phyloP scores from a whole-genome alignment of 2,888 invertebrate species.

The Ennomos fuscantarius region DNA sequence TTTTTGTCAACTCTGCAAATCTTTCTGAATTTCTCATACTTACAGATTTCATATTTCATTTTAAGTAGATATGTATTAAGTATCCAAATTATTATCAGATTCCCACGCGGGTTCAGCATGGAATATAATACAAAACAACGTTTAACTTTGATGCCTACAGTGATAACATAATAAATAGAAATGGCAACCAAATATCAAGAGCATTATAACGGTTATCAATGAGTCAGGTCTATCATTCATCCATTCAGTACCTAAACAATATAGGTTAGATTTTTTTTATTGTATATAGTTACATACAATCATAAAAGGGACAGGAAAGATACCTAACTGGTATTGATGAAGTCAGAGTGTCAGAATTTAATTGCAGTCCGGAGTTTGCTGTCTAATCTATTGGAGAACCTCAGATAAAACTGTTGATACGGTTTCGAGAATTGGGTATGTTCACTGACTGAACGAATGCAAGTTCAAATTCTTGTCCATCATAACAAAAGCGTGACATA shows the following conservation, averaged over 20 bases:
- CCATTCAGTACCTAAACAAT: conserved; percentile 40
- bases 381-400: conserved; percentile 20
- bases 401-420: conserved; percentile 17
- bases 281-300: conserved; percentile 49
- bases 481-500: neutral
- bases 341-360: conserved; percentile 43
- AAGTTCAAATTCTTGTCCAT: neutral
- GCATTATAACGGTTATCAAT: conserved; percentile 18
- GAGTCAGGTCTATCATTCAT: conserved; percentile 28
- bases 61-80: too few species aligned
- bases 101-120: too few species aligned
- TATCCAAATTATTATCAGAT: too few species aligned
- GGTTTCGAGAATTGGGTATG: conserved; percentile 17
- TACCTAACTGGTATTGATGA: conserved; percentile 51
- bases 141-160: too few species aligned
- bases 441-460: conserved; percentile 5
- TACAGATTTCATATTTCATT: too few species aligned
- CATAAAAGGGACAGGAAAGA: conserved; percentile 49
- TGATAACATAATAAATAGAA: neutral
- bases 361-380: conserved; percentile 35
- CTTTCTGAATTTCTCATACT: too few species aligned
- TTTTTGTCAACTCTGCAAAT: too few species aligned
- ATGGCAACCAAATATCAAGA: neutral
- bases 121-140: too few species aligned
- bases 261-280: conserved; percentile 41